These are phyloP conservation scores for Sphaerodactylus townsendi DNA, from an alignment of 2,113 vertebrate species.

Conservation along the genomic window DNA sequence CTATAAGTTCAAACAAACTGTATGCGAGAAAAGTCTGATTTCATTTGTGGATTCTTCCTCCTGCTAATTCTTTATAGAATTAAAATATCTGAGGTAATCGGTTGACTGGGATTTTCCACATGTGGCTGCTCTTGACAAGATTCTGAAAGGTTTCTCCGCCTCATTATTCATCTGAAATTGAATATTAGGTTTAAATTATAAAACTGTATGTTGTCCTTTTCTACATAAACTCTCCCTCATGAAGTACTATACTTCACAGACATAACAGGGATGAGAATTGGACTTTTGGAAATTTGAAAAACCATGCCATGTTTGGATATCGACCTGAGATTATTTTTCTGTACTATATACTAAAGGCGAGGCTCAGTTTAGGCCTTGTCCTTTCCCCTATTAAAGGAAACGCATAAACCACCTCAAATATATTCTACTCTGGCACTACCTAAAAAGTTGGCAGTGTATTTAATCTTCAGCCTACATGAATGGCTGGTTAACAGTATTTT, in stretches of 20 bases:
- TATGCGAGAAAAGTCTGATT: not conserved
- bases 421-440: not conserved
- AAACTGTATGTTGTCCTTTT: not conserved
- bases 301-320: not conserved
- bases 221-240: not conserved
- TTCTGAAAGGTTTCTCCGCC: not conserved
- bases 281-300: not conserved
- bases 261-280: not conserved
- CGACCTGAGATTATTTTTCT: not conserved
- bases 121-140: not conserved
- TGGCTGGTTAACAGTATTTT: not conserved
- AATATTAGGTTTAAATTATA: not conserved
- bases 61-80: constrained; percentile 33
- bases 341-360: not conserved
- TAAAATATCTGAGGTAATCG: constrained; percentile 36
- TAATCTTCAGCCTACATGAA: not conserved
- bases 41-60: not conserved
- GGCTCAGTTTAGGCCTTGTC: not conserved
- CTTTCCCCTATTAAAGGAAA: not conserved
- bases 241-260: not conserved
- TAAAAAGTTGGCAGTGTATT: not conserved
- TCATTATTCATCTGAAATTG: too few relatives aligned
- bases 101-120: not conserved
- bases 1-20: constrained; percentile 7
- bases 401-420: not conserved